Percentiles rank a stretch among this genome's conserved stretches.
These are phyloP conservation scores for Sesamia nonagrioides DNA, from an alignment of 1,140 invertebrate species.

Conservation along the genomic window DNA sequence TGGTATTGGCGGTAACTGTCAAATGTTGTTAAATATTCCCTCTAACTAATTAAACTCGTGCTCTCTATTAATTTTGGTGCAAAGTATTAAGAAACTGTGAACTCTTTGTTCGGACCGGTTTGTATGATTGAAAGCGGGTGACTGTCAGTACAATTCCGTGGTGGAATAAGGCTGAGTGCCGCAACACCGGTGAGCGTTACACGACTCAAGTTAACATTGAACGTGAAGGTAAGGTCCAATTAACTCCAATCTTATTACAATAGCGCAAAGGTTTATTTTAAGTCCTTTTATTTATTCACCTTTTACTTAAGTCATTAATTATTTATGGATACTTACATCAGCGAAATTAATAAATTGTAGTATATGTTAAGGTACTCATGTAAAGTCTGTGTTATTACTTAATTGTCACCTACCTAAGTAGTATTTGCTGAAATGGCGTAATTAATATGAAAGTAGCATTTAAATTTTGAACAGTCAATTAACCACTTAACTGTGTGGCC, in stretches of 20 bases:
- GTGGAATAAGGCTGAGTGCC: conserved; percentile 64
- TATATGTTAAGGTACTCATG: conserved; percentile 5
- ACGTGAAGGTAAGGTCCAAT: conserved; percentile 78
- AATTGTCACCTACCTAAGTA: neutral
- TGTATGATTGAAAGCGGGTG: conserved; percentile 76
- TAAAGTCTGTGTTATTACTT: neutral
- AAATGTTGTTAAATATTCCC: conserved; percentile 4
- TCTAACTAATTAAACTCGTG: conserved; percentile 13
- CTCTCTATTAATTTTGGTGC: conserved; percentile 20
- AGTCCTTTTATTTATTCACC: conserved; percentile 49
- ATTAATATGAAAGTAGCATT: neutral
- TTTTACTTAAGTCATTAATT: conserved; percentile 33
- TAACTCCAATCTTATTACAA: conserved; percentile 68
- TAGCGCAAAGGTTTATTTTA: conserved; percentile 55
- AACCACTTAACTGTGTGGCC: neutral
- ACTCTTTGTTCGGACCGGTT: conserved; percentile 74
- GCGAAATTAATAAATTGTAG: neutral
- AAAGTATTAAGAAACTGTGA: conserved; percentile 60
- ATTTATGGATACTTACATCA: conserved; percentile 7
- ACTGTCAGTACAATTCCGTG: conserved; percentile 69
- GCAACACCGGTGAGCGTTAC: conserved; percentile 68
- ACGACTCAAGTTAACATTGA: conserved; percentile 72
- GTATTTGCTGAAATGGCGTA: neutral
- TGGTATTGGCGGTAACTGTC: neutral
- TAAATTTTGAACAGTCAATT: conserved; percentile 2